A percentile compares a stretch with the other conserved stretches of the same genome.
phyloP scores from a whole-genome alignment of 2,797 vertebrate genomes.

The Denticeps clupeoides region DNA sequence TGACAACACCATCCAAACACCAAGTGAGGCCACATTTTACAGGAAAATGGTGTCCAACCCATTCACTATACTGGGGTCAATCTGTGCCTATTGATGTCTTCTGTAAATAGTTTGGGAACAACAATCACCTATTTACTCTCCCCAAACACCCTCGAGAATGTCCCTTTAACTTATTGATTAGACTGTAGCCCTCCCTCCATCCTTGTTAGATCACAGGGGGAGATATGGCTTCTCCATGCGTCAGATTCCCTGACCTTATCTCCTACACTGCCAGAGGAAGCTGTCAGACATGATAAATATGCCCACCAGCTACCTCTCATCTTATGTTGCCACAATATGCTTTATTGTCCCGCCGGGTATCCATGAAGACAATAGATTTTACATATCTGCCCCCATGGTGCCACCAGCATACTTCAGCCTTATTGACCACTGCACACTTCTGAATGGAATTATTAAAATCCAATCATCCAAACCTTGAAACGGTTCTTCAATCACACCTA shows the following conservation, averaged over 20 bases:
- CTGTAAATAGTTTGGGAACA: too few species aligned
- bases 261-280: not conserved
- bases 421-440: not conserved
- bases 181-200: not conserved
- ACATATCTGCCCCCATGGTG: not conserved
- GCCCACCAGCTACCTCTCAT: not conserved
- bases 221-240: constrained; percentile 2
- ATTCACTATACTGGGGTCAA: too few species aligned
- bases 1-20: too few species aligned
- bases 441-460: constrained; percentile 4
- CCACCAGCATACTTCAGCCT: not conserved
- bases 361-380: not conserved
- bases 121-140: too few species aligned
- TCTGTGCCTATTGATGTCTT: too few species aligned
- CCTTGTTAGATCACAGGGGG: not conserved
- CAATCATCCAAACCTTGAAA: constrained; percentile 15
- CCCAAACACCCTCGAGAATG: too few species aligned
- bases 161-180: constrained; percentile 2
- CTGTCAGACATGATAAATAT: constrained; percentile 5
- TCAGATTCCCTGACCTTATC: constrained; percentile 1
- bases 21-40: too few species aligned
- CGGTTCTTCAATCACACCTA: constrained; percentile 25
- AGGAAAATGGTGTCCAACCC: too few species aligned
- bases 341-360: constrained; percentile 9
- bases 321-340: constrained; percentile 2